A percentile compares a stretch with the other conserved stretches of the same genome.
Evolutionary conservation across 2,888 invertebrate genomes (phyloP).

Genomic region (Nomada ruficornis): DNA sequence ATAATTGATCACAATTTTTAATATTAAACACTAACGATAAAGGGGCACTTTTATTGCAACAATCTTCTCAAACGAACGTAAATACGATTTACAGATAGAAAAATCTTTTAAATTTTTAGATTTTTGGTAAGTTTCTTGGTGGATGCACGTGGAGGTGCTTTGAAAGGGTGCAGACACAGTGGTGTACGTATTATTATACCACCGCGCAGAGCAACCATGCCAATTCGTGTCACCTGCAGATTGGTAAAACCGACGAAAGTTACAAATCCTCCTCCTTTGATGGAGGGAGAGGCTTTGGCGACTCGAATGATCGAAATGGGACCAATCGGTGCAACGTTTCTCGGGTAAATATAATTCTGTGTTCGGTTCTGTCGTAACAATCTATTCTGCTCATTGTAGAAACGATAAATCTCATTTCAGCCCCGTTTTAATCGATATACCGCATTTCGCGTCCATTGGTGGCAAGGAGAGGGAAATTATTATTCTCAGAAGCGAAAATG

Average conservation of each 20-base stretch:
- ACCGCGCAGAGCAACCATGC: constrained; percentile 96
- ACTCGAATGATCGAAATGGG: constrained; percentile 97
- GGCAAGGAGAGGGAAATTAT: constrained; percentile 98
- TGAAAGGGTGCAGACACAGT: constrained; percentile 99
- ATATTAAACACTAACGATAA: too few species aligned
- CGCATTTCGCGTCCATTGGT: constrained; percentile 97
- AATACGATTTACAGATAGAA: not conserved
- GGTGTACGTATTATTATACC: constrained; percentile 99
- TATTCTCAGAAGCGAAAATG: constrained; percentile 97
- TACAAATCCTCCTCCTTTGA: constrained; percentile 96
- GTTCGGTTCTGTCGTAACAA: not conserved
- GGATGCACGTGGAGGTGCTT: constrained; percentile 99
- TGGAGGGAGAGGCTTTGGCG: constrained; percentile 99
- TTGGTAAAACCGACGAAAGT: constrained; percentile 91
- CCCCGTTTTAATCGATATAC: constrained; percentile 97
- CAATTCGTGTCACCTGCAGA: constrained; percentile 98
- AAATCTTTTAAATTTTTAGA: constrained; percentile 83
- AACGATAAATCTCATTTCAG: constrained; percentile 83
- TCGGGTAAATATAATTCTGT: constrained; percentile 88
- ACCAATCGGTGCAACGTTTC: constrained; percentile 97
- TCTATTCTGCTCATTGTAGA: not conserved
- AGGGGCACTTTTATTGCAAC: too few species aligned
- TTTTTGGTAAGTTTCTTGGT: constrained; percentile 99
- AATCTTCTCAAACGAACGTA: too few species aligned
- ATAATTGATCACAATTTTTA: too few species aligned